Base-by-base conservation (phyloP, 2,888 invertebrate species). In the Unio delphinus region DNA sequence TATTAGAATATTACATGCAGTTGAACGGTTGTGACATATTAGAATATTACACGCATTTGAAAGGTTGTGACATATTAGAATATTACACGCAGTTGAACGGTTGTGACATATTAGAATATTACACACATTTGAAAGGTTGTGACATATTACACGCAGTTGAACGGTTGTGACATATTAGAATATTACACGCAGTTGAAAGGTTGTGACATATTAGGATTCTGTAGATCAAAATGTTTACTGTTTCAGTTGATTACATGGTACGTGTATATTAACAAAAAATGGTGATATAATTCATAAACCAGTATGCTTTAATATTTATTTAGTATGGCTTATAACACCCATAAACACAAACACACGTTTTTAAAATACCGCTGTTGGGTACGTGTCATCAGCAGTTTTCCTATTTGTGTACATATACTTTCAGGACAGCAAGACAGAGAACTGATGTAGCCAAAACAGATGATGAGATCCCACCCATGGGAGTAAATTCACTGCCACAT, bases 401-500 rank as follows among this genome's bases (percentile, higher is more conserved):
- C 45, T 11, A 64, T 26, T 23, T 15, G 8, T 45, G 45, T 45
- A 45, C 15, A 11, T 45, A 3, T 45, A 45, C 45, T 45, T 45
- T 45, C 11, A 45, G 45, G 45, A 45, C 45, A 45, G 45, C 45
- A 45, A 45, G 45, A 45, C n/a, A 55, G 55, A 60, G 64, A 69
- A 60, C n/a, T 17, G 20, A 26, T 57, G 1, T 26, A 20, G 26
- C 20, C 26, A 68, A 23, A 66, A 56, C 67, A 7, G 60, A 58
- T 11, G 65, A 68, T 4, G 72, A 73, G 8, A 73, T 73, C 1
- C 83, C 78, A 3, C 83, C 83, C 1, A 72, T 82, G 7, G 86
- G 84, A 30, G 66, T 74, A 11, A 71, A 80, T 62, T 69, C 82
- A 5, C 58, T 86, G 57, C 86, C 86, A 6, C 86, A 86, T 65